Base-by-base conservation (phyloP, 2,113 vertebrate species). In the Cheirogaleus medius region DNA sequence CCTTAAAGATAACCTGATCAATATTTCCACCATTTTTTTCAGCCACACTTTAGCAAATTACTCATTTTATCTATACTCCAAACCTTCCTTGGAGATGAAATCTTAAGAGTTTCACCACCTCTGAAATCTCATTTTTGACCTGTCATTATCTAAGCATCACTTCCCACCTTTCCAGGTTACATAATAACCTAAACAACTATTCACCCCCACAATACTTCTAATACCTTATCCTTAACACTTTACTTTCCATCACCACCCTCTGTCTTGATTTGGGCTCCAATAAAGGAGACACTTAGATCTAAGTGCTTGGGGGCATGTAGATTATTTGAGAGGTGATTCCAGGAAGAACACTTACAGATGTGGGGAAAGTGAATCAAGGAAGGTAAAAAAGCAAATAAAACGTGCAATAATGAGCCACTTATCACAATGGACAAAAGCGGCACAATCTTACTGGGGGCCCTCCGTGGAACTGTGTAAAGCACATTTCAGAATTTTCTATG, bases 371-470 rank as follows among this genome's bases (percentile, higher is more conserved):
- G 23, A 32, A 56, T 15, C 5, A 56, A n/a, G 1, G 47, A 23
- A 39, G 2, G 15, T 23, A 56, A 29, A 54, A 34, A 56, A n/a
- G 2, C 6, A 17, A 29, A 18, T 39, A 60, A 5, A 64, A 3
- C 8, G 6, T 52, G 4, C 15, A 12, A 15, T n/a, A 47, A 34
- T 47, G 34, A 87, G 3, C 10, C 5, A 3, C 8, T 64, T 90
- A 20, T 34, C 3, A 39, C 32, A 77, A 12, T 47, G 17, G 11
- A 44, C 4, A 71, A 69, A 71, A 27, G 15, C 8, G 82, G 32
- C 6, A 11, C 15, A 37, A 3, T 20, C 23, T 49, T 42, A 29
- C 13, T 14, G 1, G 10, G 11, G 8, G 1, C 6, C 2, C 3
- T 56, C 29, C 15, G 13, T 64, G 12, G 12, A 78, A 18, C 3